These are phyloP conservation scores for Megathymus violae DNA, from an alignment of 1,140 invertebrate genomes.

Conservation along the genomic window DNA sequence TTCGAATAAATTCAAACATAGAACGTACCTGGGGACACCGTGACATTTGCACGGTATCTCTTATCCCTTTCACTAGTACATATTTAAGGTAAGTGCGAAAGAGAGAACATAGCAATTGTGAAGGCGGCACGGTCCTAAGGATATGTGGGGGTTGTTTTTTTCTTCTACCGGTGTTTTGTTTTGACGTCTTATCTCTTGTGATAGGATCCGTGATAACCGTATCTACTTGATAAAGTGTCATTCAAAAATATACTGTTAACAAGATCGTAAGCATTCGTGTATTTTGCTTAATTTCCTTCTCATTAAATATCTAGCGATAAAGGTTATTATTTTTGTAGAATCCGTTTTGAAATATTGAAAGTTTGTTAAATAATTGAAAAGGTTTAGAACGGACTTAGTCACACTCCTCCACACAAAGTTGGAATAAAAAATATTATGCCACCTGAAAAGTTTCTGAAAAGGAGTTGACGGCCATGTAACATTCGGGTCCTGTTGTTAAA, in stretches of 20 bases:
- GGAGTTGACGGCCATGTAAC: no score
- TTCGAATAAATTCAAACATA: slow-evolving; percentile 69
- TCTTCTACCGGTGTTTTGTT: slow-evolving; percentile 64
- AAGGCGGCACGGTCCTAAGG: slow-evolving; percentile 62
- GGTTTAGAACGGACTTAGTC: no score
- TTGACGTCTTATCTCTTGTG: slow-evolving; percentile 67
- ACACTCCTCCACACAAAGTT: no score
- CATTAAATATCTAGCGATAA: no score
- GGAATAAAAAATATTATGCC: no score
- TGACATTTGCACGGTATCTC: slow-evolving; percentile 61
- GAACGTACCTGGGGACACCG: slow-evolving; percentile 68
- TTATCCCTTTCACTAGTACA: slow-evolving; percentile 45
- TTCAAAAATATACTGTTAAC: slow-evolving; percentile 35
- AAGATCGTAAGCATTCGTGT: no score
- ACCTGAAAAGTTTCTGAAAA: no score
- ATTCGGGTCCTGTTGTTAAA: no score
- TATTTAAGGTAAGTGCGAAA: slow-evolving; percentile 34
- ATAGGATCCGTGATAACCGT: slow-evolving; percentile 62
- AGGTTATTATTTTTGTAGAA: no score
- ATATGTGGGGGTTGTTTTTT: slow-evolving; percentile 60
- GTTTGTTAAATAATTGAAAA: no score
- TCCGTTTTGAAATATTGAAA: no score
- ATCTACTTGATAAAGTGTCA: slow-evolving; percentile 44
- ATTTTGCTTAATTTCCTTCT: no score
- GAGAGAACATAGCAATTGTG: slow-evolving; percentile 55